A percentile compares a stretch with the other conserved stretches of the same genome.
These are phyloP conservation scores for Limnephilus rhombicus DNA, from an alignment of 2,888 invertebrate genomes.

Conservation along the genomic window DNA sequence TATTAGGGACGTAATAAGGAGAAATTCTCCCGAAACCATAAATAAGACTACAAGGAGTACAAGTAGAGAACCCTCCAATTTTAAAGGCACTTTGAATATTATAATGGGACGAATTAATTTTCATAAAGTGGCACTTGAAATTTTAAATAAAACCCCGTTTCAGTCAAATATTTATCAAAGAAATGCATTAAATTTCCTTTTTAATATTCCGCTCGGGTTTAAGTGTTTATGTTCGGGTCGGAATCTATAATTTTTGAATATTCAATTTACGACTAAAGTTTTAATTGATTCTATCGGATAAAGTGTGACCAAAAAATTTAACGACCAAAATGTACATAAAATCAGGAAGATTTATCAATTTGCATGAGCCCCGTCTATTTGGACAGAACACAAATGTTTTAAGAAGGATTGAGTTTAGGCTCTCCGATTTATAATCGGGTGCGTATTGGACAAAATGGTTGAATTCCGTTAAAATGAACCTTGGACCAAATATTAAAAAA, in stretches of 20 bases:
- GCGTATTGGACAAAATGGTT: neutral
- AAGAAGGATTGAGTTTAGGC: neutral
- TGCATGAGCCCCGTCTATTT: neutral
- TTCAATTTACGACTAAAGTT: constrained; percentile 29
- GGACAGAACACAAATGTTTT: neutral
- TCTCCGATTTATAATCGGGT: neutral
- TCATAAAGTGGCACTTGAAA: constrained; percentile 44
- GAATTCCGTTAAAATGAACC: neutral
- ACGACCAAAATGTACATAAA: neutral
- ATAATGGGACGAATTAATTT: constrained; percentile 46
- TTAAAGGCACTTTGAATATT: constrained; percentile 42
- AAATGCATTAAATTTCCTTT: constrained; percentile 36
- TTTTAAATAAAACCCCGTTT: constrained; percentile 37
- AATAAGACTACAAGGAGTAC: constrained; percentile 31
- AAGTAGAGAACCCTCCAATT: constrained; percentile 12
- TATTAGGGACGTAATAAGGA: constrained; percentile 33
- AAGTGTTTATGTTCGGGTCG: constrained; percentile 24
- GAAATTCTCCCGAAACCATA: constrained; percentile 36
- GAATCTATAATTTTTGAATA: constrained; percentile 38
- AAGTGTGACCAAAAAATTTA: neutral
- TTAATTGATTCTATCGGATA: neutral
- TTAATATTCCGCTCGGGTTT: neutral
- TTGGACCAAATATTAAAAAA: no score
- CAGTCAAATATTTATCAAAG: constrained; percentile 37
- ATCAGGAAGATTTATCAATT: neutral